phyloP scores from a whole-genome alignment of 37 sponge, comb jelly and placozoan genomes.

The Bolinopsis microptera region DNA sequence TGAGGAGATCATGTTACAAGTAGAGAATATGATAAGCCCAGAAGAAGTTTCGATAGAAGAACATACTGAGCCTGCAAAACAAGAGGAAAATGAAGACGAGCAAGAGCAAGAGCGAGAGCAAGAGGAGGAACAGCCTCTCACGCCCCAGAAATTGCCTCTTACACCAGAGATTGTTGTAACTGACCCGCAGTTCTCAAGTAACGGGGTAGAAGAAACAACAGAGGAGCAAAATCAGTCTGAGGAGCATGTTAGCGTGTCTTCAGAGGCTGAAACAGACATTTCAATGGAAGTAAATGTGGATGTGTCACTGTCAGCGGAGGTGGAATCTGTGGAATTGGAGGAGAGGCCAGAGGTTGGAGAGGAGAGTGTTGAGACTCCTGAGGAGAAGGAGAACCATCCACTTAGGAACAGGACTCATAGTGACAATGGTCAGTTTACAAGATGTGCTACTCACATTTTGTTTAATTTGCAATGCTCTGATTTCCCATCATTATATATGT shows the following conservation, averaged over 20 bases:
- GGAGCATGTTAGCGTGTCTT: no score
- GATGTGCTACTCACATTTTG: no score
- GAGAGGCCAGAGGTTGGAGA: background rate
- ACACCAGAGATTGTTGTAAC: background rate
- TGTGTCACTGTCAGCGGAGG: no score
- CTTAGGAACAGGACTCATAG: background rate
- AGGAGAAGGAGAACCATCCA: slow-evolving; percentile 39
- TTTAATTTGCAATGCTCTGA: no score
- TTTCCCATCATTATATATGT: no score
- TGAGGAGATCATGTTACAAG: background rate
- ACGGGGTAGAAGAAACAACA: no score
- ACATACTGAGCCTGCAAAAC: background rate
- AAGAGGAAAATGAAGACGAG: background rate
- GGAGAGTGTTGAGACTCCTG: background rate
- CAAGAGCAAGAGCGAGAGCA: background rate
- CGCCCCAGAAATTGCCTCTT: no score
- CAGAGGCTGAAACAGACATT: no score
- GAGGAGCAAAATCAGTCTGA: no score
- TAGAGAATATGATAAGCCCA: background rate
- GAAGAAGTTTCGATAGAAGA: background rate
- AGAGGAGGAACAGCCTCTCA: background rate
- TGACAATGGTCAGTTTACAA: background rate
- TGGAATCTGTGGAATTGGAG: background rate
- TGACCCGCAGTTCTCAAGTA: background rate
- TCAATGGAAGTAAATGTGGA: no score